phyloP scores from a whole-genome alignment of 2,888 invertebrate species.

The Pegoplata infirma region DNA sequence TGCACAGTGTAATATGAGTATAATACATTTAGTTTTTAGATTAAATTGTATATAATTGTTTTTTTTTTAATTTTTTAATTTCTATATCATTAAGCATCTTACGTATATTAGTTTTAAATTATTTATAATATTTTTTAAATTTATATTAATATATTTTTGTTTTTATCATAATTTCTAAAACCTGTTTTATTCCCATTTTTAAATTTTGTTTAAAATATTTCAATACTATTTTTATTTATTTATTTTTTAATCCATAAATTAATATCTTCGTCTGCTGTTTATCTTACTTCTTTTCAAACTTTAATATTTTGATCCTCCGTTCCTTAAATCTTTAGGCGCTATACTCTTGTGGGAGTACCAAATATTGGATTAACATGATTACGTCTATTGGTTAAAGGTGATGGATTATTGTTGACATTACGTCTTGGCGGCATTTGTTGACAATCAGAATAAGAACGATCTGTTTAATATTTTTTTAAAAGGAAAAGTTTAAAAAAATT shows the following conservation, averaged over 20 bases:
- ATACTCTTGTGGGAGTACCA: slow-evolving; percentile 77
- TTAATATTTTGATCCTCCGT: not conserved
- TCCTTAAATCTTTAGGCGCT: slow-evolving; percentile 74
- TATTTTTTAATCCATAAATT: not conserved
- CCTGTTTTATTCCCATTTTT: slow-evolving; percentile 26
- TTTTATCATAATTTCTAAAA: slow-evolving; percentile 4
- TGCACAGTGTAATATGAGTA: not conserved
- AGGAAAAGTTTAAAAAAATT: not conserved
- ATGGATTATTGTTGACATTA: slow-evolving; percentile 68
- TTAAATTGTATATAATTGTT: not conserved
- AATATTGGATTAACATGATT: slow-evolving; percentile 72
- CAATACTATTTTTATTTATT: not conserved
- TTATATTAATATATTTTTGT: not conserved
- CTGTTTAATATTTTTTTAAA: slow-evolving; percentile 72
- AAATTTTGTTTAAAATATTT: not conserved
- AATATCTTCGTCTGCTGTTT: not conserved
- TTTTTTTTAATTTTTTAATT: no score
- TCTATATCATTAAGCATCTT: slow-evolving; percentile 21
- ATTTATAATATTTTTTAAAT: slow-evolving; percentile 1
- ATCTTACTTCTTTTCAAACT: not conserved
- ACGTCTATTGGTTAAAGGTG: slow-evolving; percentile 70
- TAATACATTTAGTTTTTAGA: not conserved
- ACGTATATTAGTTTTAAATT: slow-evolving; percentile 13
- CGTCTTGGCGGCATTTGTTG: slow-evolving; percentile 77
- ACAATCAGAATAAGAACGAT: slow-evolving; percentile 82